Evolutionary conservation across 2,797 vertebrate genomes (phyloP).

Genomic region (Sebastes iracundus): DNA sequence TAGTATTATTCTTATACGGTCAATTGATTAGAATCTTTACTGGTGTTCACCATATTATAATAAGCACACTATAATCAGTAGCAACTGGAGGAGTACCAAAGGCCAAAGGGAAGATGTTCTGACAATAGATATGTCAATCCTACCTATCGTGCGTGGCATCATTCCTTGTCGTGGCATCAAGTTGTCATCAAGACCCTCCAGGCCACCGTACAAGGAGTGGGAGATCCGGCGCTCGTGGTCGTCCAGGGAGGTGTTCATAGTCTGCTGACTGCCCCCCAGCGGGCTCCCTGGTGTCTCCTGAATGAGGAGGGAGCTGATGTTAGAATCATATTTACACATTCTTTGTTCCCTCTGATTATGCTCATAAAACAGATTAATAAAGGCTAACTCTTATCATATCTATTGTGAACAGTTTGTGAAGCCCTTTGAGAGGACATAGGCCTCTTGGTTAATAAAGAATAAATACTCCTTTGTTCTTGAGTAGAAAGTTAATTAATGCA

Average conservation of each 20-base stretch:
- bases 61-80: neutral
- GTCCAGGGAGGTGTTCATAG: slow-evolving; percentile 86
- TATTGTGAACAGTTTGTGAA: neutral
- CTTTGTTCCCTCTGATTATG: neutral
- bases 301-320: neutral
- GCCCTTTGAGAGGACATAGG: neutral
- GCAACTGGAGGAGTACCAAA: neutral
- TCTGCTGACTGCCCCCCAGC: slow-evolving; percentile 77
- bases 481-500: neutral
- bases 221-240: slow-evolving; percentile 95
- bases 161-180: slow-evolving; percentile 81
- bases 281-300: slow-evolving; percentile 88
- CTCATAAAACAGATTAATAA: neutral
- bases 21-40: neutral
- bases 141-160: slow-evolving; percentile 75
- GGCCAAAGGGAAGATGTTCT: neutral
- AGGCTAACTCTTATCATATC: neutral
- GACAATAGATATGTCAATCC: neutral
- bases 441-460: neutral
- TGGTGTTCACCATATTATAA: neutral
- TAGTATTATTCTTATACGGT: neutral
- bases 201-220: slow-evolving; percentile 91
- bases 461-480: neutral
- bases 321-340: neutral
- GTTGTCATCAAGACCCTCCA: slow-evolving; percentile 90